Evolutionary conservation across 2,888 invertebrate genomes (phyloP).

Genomic region (Portevinia maculata): DNA sequence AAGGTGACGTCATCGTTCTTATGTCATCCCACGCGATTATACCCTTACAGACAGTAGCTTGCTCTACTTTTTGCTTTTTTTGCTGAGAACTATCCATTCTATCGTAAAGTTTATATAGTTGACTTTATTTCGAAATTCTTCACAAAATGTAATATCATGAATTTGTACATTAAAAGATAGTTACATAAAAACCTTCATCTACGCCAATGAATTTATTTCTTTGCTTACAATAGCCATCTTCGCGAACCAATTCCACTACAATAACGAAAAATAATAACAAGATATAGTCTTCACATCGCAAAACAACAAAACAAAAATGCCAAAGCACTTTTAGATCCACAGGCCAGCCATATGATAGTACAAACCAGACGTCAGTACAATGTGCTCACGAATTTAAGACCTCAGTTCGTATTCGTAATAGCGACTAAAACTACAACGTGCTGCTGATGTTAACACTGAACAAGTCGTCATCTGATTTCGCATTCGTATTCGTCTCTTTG

Average conservation of each 20-base stretch:
- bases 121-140: no score
- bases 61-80: no score
- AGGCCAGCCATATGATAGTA: constrained; percentile 43
- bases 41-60: no score
- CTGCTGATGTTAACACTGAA: constrained; percentile 64
- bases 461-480: constrained; percentile 51
- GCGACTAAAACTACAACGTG: constrained; percentile 68
- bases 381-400: constrained; percentile 69
- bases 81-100: no score
- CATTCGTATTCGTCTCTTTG: constrained; percentile 28
- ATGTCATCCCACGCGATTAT: no score
- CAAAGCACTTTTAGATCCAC: constrained; percentile 58
- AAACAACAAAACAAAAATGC: constrained; percentile 17
- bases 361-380: constrained; percentile 68
- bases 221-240: constrained; percentile 9
- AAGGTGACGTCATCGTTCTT: no score
- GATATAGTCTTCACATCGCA: constrained; percentile 39
- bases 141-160: no score
- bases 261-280: constrained; percentile 53
- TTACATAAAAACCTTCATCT: constrained; percentile 9
- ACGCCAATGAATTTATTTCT: constrained; percentile 35
- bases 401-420: constrained; percentile 66
- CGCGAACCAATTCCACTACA: constrained; percentile 12
- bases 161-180: no score
- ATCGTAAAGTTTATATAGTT: no score